These are phyloP conservation scores for Damaliscus lunatus DNA, from an alignment of 2,113 vertebrate genomes.

Conservation along the genomic window DNA sequence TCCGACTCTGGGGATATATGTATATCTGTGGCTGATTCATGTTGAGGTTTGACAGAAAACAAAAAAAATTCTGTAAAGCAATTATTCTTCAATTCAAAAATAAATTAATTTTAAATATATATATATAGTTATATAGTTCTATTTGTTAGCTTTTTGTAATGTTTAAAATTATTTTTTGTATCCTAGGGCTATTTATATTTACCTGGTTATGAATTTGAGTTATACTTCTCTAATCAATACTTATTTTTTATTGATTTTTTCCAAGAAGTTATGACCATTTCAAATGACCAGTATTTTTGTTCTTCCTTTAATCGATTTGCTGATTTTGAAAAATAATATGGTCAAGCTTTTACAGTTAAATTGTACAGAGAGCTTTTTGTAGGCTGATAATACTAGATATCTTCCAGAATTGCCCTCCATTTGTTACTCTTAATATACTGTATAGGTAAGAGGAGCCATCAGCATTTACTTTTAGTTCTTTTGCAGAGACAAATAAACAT, in stretches of 20 bases:
- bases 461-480: slow-evolving; percentile 53
- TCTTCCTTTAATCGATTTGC: neutral
- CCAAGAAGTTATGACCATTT: slow-evolving; percentile 26
- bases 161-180: slow-evolving; percentile 34
- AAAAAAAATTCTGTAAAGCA: neutral
- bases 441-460: slow-evolving; percentile 25
- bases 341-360: slow-evolving; percentile 2
- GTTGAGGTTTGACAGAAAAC: neutral
- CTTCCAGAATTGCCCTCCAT: neutral
- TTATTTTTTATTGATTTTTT: slow-evolving; percentile 29
- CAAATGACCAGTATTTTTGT: slow-evolving; percentile 30
- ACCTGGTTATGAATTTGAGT: slow-evolving; percentile 50
- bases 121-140: neutral
- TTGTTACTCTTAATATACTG: slow-evolving; percentile 21
- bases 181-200: neutral
- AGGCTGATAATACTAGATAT: neutral
- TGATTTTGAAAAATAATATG: slow-evolving; percentile 23
- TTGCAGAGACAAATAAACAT: slow-evolving; percentile 26
- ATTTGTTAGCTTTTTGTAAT: neutral
- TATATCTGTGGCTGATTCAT: neutral
- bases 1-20: neutral
- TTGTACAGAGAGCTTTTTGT: neutral
- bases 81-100: neutral
- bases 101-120: neutral
- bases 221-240: slow-evolving; percentile 22